Evolutionary conservation across 1,140 invertebrate species (phyloP), one percentile per base, ranked within the genome.

Genomic region (Carposina sasakii): DNA sequence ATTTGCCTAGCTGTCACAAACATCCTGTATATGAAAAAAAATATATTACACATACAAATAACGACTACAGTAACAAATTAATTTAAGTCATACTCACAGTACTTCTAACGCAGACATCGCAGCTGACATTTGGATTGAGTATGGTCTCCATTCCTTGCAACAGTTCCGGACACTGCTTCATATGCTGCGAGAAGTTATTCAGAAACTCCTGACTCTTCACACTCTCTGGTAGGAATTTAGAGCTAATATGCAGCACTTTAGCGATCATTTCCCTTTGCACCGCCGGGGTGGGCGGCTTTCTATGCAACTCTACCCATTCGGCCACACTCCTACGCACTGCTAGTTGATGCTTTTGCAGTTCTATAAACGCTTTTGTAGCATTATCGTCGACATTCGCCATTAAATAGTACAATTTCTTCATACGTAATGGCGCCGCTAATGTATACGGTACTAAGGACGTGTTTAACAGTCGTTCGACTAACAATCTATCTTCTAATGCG

Each of bases 361-460:
- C 96, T 44, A 96, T 93, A 70, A 96, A 96, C n/a, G 95, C 95
- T 83, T 97, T 98, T 0, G 94, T 94, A 1, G 97, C 96, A 86
- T 98, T 93, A 60, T 97, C 94, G 81, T 99, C 97, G 26, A 98
- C 93, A 34, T 96, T 97, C 28, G 93, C 94, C 64, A 97, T 90
- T 4, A 99, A 84, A 73, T 97, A 93, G 70, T 96, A 97, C 3
- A 99, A 81, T 70, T 96, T 96, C 75, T 96, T 96, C 97, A 99
- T 99, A 55, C 96, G 88, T 40, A 97, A 93, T 33, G 91, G 90
- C 0, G 95, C 87, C 8, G 93, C 88, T 30, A 98, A 74, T 54
- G 95, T 94, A 77, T 97, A 99, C 2, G 97, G 97, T 39, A 99
- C 96, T 43, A 99, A 86, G 64, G 95, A 97, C 22, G 96, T 98